These are phyloP conservation scores for Lucilia sericata DNA, from an alignment of 1,140 invertebrate genomes.

Conservation along the genomic window DNA sequence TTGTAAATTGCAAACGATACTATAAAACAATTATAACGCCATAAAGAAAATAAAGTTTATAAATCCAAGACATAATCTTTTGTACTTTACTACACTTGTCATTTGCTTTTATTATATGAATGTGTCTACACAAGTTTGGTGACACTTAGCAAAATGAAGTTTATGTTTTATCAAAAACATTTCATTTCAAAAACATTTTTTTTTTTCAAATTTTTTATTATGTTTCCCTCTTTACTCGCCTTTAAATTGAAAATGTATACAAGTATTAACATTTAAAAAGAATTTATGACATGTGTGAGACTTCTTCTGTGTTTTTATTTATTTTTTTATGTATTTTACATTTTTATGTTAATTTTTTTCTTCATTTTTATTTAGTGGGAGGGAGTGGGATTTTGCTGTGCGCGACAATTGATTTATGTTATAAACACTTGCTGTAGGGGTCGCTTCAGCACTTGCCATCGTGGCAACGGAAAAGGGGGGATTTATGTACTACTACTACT, in stretches of 20 bases:
- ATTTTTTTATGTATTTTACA: not conserved
- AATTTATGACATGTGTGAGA: constrained; percentile 38
- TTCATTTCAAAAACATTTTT: not conserved
- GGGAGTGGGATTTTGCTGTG: not conserved
- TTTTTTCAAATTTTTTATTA: not conserved
- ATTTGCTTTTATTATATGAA: constrained; percentile 16
- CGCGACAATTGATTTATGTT: constrained; percentile 40
- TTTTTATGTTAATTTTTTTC: constrained; percentile 14
- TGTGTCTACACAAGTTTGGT: constrained; percentile 34
- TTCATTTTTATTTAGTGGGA: not conserved
- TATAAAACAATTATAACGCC: too few relatives aligned
- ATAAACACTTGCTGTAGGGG: constrained; percentile 34
- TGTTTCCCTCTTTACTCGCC: not conserved
- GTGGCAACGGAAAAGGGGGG: not conserved
- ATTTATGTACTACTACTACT: not conserved
- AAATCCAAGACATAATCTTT: not conserved
- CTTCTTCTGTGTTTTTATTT: not conserved
- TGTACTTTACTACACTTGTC: not conserved
- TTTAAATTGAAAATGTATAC: constrained; percentile 9
- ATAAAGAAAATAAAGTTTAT: not conserved
- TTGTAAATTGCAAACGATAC: too few relatives aligned
- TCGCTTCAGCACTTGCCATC: not conserved
- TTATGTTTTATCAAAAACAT: constrained; percentile 38
- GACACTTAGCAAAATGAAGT: constrained; percentile 36
- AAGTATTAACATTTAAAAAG: constrained; percentile 11